phyloP scores from a whole-genome alignment of 2,797 vertebrate species.

The Sebastes itinus region DNA sequence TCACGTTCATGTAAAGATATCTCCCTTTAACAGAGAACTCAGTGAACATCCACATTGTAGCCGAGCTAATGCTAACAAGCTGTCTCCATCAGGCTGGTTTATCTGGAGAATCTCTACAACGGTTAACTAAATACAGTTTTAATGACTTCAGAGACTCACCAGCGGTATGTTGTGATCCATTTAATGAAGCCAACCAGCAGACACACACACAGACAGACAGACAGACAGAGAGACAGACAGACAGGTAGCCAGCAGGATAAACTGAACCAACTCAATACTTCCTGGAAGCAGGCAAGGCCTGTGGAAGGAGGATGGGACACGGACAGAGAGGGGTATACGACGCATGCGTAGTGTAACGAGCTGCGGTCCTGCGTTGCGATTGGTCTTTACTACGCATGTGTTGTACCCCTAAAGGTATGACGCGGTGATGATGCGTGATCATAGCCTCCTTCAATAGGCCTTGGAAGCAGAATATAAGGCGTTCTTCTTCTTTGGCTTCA shows the following conservation, averaged over 20 bases:
- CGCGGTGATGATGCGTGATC: no score
- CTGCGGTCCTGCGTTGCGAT: no score
- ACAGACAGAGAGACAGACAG: background rate
- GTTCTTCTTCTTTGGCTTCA: background rate
- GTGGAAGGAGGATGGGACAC: no score
- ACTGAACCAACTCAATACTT: background rate
- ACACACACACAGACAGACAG: background rate
- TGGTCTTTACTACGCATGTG: no score
- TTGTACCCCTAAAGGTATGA: no score
- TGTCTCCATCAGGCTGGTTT: accelerated
- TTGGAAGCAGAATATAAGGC: background rate
- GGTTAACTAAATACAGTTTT: background rate
- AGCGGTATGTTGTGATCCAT: background rate
- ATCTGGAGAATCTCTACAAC: accelerated
- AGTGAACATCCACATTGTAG: background rate
- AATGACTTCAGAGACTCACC: conserved; percentile 18
- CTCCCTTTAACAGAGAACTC: background rate
- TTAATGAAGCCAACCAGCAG: no score
- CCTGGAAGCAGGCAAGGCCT: background rate
- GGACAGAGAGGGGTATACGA: no score
- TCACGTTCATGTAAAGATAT: no score
- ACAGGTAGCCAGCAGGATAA: background rate
- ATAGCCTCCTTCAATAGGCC: no score
- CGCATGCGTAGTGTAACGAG: no score
- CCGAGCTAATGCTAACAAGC: conserved; percentile 7